Conservation (phyloP, 2,797 vertebrate genomes). For the Scarus forsteni region DNA sequence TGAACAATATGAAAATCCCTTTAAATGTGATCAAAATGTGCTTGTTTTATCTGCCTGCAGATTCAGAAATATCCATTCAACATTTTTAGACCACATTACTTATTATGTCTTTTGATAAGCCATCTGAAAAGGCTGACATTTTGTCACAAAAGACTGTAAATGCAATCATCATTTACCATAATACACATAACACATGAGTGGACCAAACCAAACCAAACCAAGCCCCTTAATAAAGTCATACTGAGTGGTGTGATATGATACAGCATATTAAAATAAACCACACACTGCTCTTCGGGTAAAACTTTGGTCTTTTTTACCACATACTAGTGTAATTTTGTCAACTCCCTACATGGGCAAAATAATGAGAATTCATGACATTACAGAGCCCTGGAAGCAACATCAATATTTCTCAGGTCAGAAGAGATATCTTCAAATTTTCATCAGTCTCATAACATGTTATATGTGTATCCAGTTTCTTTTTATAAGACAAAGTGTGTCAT, state of each 20-base stretch:
- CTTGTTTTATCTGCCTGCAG: constrained; percentile 16
- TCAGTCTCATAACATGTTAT: not conserved
- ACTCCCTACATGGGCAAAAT: too few species aligned
- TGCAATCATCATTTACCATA: too few species aligned
- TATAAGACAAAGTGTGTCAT: not conserved
- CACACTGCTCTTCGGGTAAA: too few species aligned
- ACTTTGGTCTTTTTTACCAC: too few species aligned
- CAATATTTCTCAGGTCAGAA: not conserved
- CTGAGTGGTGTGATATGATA: too few species aligned
- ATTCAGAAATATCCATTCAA: constrained; percentile 17
- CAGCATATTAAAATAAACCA: too few species aligned
- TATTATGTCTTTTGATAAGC: not conserved
- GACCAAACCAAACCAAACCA: too few species aligned
- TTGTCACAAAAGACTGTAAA: too few species aligned
- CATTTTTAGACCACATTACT: not conserved
- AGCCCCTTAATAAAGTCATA: too few species aligned
- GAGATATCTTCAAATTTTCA: not conserved
- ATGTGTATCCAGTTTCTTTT: constrained; percentile 3
- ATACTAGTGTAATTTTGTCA: too few species aligned
- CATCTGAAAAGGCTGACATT: too few species aligned
- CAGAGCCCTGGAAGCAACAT: not conserved
- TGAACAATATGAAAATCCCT: constrained; percentile 13
- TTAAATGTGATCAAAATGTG: constrained; percentile 16
- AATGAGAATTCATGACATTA: not conserved
- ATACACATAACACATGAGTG: too few species aligned